Evolutionary conservation across 1,140 invertebrate genomes (phyloP).

Genomic region (Odontomachus brunneus): DNA sequence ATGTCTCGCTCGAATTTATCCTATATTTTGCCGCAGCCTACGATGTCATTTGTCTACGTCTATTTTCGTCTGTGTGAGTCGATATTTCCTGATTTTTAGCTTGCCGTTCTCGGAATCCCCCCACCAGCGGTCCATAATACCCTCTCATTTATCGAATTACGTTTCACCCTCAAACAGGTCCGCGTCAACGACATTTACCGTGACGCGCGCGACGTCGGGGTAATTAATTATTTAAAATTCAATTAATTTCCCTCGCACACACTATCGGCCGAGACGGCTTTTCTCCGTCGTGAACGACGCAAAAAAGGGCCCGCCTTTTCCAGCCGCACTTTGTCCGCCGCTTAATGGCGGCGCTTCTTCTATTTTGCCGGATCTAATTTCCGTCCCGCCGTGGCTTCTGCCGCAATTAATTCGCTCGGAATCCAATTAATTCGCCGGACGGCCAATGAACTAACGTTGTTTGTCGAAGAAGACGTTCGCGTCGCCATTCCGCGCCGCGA

Average conservation of each 20-base stretch:
- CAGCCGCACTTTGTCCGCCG: slow-evolving; percentile 69
- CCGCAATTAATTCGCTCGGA: slow-evolving; percentile 72
- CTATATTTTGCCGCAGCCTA: neutral
- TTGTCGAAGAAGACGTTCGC: slow-evolving; percentile 77
- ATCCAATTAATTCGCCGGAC: slow-evolving; percentile 68
- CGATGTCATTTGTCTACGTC: neutral
- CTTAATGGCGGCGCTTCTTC: slow-evolving; percentile 54
- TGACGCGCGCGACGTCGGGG: slow-evolving; percentile 1
- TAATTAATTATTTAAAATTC: slow-evolving; percentile 62
- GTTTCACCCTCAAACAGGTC: slow-evolving; percentile 23
- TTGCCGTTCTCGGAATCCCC: neutral
- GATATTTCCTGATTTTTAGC: too few relatives aligned
- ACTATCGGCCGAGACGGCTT: slow-evolving; percentile 52
- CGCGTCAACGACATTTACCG: slow-evolving; percentile 30
- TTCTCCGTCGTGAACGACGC: slow-evolving; percentile 9
- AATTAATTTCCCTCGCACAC: slow-evolving; percentile 49
- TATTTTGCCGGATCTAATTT: slow-evolving; percentile 67
- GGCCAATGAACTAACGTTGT: slow-evolving; percentile 80
- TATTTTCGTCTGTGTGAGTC: too few relatives aligned
- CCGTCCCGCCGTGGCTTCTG: slow-evolving; percentile 72
- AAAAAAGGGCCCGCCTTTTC: slow-evolving; percentile 32
- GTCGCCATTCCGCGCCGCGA: slow-evolving; percentile 48
- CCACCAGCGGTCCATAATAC: slow-evolving; percentile 17
- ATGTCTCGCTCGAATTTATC: neutral
- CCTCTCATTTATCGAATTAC: slow-evolving; percentile 37